Percentiles rank a stretch among this genome's conserved stretches.
Evolutionary conservation across 2,888 invertebrate species (phyloP).

Genomic region (Harpalus rubripes): DNA sequence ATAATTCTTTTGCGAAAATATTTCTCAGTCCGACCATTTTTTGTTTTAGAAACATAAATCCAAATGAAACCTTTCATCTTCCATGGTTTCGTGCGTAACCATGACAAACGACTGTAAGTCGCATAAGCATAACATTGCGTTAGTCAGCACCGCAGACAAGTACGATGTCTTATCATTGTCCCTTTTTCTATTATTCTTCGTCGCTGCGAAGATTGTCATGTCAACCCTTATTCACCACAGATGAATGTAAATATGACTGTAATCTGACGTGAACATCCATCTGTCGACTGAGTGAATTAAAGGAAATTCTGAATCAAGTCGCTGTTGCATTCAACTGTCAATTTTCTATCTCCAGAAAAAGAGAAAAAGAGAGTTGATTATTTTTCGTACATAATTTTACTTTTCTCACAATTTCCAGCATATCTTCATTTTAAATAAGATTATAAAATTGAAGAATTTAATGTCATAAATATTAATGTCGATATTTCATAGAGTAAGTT

Average conservation of each 20-base stretch:
- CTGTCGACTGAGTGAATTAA: slow-evolving; percentile 35
- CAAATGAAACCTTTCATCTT: background rate
- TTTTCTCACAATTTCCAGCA: background rate
- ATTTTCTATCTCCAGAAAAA: background rate
- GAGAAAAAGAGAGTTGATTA: no score
- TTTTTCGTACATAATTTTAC: no score
- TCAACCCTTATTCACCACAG: slow-evolving; percentile 8
- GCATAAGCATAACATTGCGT: slow-evolving; percentile 12
- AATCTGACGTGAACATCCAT: slow-evolving; percentile 58
- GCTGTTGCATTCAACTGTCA: slow-evolving; percentile 1
- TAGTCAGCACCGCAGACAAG: background rate
- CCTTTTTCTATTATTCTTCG: slow-evolving; percentile 34
- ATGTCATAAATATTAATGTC: no score
- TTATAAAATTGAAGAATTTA: no score
- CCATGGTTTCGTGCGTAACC: slow-evolving; percentile 7
- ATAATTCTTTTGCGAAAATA: no score
- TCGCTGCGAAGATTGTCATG: background rate
- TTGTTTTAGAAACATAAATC: background rate
- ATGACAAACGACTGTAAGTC: slow-evolving; percentile 36
- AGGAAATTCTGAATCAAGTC: slow-evolving; percentile 25
- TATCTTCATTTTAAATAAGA: no score
- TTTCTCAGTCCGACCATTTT: no score
- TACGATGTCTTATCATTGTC: slow-evolving; percentile 11
- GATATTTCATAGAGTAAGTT: no score
- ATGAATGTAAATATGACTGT: slow-evolving; percentile 56